Base-by-base conservation (phyloP, 1,140 invertebrate genomes). In the Danaus melanippus region DNA sequence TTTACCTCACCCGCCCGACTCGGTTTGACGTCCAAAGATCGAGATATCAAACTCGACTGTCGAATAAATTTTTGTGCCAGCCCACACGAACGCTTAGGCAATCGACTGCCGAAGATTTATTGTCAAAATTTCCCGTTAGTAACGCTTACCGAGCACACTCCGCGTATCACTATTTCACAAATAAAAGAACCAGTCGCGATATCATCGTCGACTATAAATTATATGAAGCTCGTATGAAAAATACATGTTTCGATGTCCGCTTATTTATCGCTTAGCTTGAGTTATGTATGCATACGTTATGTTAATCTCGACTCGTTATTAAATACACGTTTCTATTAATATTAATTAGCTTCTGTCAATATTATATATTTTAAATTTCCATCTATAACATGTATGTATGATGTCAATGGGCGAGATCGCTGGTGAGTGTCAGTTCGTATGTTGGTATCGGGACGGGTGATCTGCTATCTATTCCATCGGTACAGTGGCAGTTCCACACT, bases 101-200 rank as follows among this genome's bases (percentile, higher is more conserved):
- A 86, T 84, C 81, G 81, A 84, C 75, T 80, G 69, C 79, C 69
- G 68, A 74, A 79, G 83, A 86, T 86, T 84, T 86, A 86, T 86
- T 68, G 79, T 81, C 79, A 84, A 86, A 86, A 84, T 86, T 79
- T 81, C 79, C 84, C 84, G 80, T 86, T 86, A 86, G 81, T 83
- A 80, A 84, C 80, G 80, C 83, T 84, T 73, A 82, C 79, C 74
- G 76, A 79, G 72, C 81, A 77, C 79, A 84, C 79, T 84, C 77
- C 80, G 70, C 80, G 79, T 79, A 84, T 84, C 84, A 84, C 84
- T 84, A 86, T 83, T 84, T 79, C 73, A 84, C 81, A 81, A 86
- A 84, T 84, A 86, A 86, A 84, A 86, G 81, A 84, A 84, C 84
- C 84, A 74, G 81, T 84, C 76, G 67, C 77, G 84, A 86, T 86